Conservation (phyloP, 2,113 vertebrate species). For the Lates calcarifer region DNA sequence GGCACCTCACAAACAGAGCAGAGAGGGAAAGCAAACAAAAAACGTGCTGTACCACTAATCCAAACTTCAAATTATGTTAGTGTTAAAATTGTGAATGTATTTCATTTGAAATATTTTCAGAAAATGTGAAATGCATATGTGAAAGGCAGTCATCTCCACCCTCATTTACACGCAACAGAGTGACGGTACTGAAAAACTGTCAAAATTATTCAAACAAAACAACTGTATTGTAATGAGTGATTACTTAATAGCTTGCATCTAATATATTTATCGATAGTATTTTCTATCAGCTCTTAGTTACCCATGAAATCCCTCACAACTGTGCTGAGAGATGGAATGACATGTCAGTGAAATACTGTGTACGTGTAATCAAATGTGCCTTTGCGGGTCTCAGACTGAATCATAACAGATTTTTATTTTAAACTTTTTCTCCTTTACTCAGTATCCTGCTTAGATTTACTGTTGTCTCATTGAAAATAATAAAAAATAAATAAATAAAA, state of each 20-base stretch:
- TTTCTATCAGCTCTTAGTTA: conserved; percentile 17
- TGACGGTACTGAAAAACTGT: no score
- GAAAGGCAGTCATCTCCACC: conserved; percentile 7
- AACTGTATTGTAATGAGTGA: conserved; percentile 11
- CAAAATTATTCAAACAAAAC: conserved; percentile 1
- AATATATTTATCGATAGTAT: conserved; percentile 25
- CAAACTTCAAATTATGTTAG: conserved; percentile 1
- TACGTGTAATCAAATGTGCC: conserved; percentile 33
- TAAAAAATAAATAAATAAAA: neutral
- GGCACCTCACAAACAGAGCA: conserved; percentile 48
- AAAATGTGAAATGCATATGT: neutral
- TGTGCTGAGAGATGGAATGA: conserved; percentile 7
- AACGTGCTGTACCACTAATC: neutral
- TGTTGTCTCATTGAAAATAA: neutral
- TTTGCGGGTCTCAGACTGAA: conserved; percentile 6
- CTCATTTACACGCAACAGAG: neutral
- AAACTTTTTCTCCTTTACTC: neutral
- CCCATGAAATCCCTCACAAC: conserved; percentile 11
- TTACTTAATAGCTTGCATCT: conserved; percentile 35
- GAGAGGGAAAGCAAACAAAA: neutral
- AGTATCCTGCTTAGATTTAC: neutral
- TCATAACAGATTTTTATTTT: conserved; percentile 28
- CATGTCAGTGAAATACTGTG: conserved; percentile 28
- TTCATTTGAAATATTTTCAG: conserved; percentile 2
- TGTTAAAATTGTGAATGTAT: neutral